phyloP scores from a whole-genome alignment of 2,888 invertebrate species.

The Patella pellucida region DNA sequence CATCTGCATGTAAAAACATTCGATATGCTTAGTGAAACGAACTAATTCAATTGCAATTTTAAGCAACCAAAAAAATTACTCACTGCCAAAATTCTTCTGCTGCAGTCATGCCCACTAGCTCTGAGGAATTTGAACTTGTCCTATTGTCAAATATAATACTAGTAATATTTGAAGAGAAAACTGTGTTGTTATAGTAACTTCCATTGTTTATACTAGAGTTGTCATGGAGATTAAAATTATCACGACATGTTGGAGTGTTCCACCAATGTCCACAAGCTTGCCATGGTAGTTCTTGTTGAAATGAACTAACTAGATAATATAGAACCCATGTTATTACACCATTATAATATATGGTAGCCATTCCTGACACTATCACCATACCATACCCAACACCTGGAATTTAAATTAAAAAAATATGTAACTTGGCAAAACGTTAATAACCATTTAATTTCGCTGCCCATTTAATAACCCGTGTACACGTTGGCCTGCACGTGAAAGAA shows the following conservation, averaged over 20 bases:
- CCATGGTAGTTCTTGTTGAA: slow-evolving; percentile 48
- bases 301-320: slow-evolving; percentile 50
- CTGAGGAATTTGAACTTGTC: neutral
- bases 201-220: neutral
- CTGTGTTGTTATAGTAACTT: slow-evolving; percentile 15
- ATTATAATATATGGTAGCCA: slow-evolving; percentile 54
- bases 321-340: slow-evolving; percentile 53
- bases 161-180: neutral
- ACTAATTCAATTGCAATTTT: too few relatives aligned
- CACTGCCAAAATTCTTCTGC: slow-evolving; percentile 57
- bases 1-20: too few relatives aligned
- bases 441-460: too few relatives aligned
- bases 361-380: slow-evolving; percentile 52
- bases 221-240: slow-evolving; percentile 16
- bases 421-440: too few relatives aligned
- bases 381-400: slow-evolving; percentile 52
- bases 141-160: neutral
- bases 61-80: slow-evolving; percentile 24
- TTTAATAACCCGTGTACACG: too few relatives aligned
- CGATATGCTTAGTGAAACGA: too few relatives aligned
- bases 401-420: too few relatives aligned
- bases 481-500: too few relatives aligned
- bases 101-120: slow-evolving; percentile 33
- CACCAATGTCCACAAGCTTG: slow-evolving; percentile 45
- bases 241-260: slow-evolving; percentile 47